Percentiles rank a stretch among this genome's conserved stretches.
Evolutionary conservation across 1,140 invertebrate genomes (phyloP).

Genomic region (Trachelipus rathkii): DNA sequence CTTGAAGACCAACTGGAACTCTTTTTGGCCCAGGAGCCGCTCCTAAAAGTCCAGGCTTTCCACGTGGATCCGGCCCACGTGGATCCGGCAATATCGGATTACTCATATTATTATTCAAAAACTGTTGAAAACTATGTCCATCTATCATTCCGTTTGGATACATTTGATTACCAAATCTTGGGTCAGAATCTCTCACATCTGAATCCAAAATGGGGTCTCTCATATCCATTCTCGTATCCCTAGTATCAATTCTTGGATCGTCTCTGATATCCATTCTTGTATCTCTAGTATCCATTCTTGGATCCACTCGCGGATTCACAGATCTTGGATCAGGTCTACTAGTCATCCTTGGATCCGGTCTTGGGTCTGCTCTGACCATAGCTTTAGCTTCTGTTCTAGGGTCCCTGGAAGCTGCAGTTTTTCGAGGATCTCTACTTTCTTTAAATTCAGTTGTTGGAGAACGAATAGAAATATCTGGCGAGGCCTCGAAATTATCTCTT

Average conservation of each 20-base stretch:
- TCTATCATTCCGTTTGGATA: conserved; percentile 35
- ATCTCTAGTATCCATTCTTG: conserved; percentile 26
- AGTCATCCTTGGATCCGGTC: conserved; percentile 23
- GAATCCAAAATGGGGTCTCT: neutral
- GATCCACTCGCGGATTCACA: conserved; percentile 20
- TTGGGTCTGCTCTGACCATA: conserved; percentile 23
- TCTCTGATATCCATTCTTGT: conserved; percentile 30
- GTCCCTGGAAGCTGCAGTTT: conserved; percentile 24
- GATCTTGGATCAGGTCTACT: conserved; percentile 19
- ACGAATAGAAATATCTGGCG: conserved; percentile 23
- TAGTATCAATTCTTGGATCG: conserved; percentile 14
- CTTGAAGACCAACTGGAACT: conserved; percentile 8
- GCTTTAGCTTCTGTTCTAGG: conserved; percentile 29
- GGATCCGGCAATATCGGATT: conserved; percentile 11
- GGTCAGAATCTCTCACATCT: conserved; percentile 34
- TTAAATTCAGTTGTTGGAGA: conserved; percentile 8
- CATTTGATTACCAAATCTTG: conserved; percentile 23
- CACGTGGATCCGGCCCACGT: conserved; percentile 25
- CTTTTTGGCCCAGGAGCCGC: conserved; percentile 21
- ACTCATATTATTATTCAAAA: conserved; percentile 26
- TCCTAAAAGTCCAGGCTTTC: conserved; percentile 28
- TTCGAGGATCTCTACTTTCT: conserved; percentile 35
- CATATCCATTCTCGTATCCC: conserved; percentile 29
- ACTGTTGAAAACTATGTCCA: conserved; percentile 28
- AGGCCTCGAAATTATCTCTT: conserved; percentile 28